Conservation (phyloP, 2,797 vertebrate genomes). For the Pachyuromys duprasi region DNA sequence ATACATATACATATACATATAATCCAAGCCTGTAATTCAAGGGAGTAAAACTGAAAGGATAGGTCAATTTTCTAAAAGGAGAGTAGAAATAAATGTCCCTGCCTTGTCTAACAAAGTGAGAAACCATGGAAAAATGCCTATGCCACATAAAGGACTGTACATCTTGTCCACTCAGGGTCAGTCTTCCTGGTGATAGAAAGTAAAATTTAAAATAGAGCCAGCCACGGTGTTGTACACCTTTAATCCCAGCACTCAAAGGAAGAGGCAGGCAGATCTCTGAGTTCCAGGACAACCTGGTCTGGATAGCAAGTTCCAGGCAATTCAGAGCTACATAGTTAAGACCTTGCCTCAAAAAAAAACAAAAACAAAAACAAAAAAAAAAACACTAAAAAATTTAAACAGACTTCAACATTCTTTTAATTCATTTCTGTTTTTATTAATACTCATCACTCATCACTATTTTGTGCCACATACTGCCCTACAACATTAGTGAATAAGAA, state of each 20-base stretch:
- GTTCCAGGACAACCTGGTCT: neutral
- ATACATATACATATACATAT: too few species aligned
- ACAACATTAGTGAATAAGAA: conserved; percentile 4
- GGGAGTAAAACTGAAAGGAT: too few species aligned
- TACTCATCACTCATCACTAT: neutral
- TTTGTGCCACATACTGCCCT: neutral
- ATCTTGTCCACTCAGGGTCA: neutral
- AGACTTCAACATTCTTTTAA: neutral
- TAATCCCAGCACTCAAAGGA: neutral
- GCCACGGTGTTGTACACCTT: neutral
- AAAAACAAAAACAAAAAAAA: neutral
- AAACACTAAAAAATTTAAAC: neutral
- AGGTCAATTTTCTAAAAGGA: neutral
- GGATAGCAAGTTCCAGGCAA: neutral
- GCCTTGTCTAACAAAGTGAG: conserved; percentile 7
- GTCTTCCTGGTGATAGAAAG: conserved; percentile 18
- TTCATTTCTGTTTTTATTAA: conserved; percentile 36
- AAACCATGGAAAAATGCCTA: neutral
- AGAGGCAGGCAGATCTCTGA: neutral
- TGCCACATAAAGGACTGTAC: neutral
- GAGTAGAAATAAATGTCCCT: conserved; percentile 8
- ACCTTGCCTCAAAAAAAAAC: neutral
- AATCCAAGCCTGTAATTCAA: too few species aligned
- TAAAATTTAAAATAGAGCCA: conserved; percentile 11
- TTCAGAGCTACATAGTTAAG: neutral